Conservation (phyloP, 2,888 invertebrate genomes). For the Drosophila fulvimacula region DNA sequence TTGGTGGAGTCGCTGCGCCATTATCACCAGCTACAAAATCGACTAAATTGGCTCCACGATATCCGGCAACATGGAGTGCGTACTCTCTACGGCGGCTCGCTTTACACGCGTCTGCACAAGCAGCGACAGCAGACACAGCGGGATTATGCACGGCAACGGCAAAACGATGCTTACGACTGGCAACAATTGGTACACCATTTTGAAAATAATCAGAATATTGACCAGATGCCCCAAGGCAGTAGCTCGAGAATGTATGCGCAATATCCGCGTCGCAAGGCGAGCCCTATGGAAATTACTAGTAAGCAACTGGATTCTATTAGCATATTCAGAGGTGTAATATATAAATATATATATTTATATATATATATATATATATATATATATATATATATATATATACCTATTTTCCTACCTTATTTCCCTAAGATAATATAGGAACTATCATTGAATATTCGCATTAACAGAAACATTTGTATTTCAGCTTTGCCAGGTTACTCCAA, state of each 20-base stretch:
- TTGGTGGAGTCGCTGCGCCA: constrained; percentile 91
- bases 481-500: constrained; percentile 92
- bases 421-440: constrained; percentile 19
- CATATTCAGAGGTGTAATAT: not conserved
- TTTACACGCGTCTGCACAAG: constrained; percentile 89
- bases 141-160: constrained; percentile 66
- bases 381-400: no score
- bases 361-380: no score
- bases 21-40: constrained; percentile 89
- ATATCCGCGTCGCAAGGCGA: constrained; percentile 81
- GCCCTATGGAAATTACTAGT: constrained; percentile 83
- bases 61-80: constrained; percentile 90
- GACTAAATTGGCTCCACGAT: constrained; percentile 87
- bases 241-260: constrained; percentile 63
- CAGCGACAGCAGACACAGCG: constrained; percentile 82
- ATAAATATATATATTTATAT: not conserved
- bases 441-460: not conserved
- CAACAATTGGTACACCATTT: constrained; percentile 68
- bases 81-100: constrained; percentile 87
- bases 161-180: constrained; percentile 66
- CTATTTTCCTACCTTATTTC: not conserved
- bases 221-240: constrained; percentile 62
- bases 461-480: constrained; percentile 84
- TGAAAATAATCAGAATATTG: constrained; percentile 74
- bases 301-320: not conserved